Conservation (phyloP, 1,140 invertebrate genomes). For the Nasonia longicornis region DNA sequence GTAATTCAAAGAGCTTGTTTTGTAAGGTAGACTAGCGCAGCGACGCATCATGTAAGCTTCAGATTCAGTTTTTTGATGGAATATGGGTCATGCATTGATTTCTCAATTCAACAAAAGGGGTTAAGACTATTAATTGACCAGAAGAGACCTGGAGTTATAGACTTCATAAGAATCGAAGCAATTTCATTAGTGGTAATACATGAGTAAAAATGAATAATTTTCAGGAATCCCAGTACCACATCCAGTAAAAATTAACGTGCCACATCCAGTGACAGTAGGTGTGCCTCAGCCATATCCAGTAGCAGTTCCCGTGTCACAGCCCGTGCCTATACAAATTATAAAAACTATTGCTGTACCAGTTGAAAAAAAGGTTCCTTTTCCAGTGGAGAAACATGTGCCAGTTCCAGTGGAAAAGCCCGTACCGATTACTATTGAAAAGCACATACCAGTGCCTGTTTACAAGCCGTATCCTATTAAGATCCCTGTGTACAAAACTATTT, state of each 20-base stretch:
- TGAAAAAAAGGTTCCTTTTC: conserved; percentile 75
- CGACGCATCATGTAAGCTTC: not conserved
- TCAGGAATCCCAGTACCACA: conserved; percentile 76
- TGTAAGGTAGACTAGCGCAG: not conserved
- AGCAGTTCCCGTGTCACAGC: conserved; percentile 61
- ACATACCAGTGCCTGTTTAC: conserved; percentile 78
- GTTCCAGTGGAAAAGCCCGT: conserved; percentile 76
- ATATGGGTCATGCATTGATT: not conserved
- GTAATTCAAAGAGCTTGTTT: conserved; percentile 56
- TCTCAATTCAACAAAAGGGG: not conserved
- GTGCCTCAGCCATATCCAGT: conserved; percentile 74
- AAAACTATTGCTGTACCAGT: conserved; percentile 72
- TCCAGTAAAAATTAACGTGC: conserved; percentile 77
- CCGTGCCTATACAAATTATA: conserved; percentile 65
- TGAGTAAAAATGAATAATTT: not conserved
- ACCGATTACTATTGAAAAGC: conserved; percentile 78
- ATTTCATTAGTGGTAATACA: not conserved
- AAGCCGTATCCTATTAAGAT: conserved; percentile 82
- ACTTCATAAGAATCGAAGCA: not conserved
- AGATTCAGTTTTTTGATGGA: not conserved
- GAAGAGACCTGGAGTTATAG: not conserved
- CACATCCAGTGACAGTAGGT: conserved; percentile 77
- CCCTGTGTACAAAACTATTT: conserved; percentile 80
- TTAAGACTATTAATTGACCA: not conserved
- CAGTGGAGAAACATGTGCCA: conserved; percentile 74